phyloP scores from a whole-genome alignment of 2,113 vertebrate species.

The Isichthys henryi region DNA sequence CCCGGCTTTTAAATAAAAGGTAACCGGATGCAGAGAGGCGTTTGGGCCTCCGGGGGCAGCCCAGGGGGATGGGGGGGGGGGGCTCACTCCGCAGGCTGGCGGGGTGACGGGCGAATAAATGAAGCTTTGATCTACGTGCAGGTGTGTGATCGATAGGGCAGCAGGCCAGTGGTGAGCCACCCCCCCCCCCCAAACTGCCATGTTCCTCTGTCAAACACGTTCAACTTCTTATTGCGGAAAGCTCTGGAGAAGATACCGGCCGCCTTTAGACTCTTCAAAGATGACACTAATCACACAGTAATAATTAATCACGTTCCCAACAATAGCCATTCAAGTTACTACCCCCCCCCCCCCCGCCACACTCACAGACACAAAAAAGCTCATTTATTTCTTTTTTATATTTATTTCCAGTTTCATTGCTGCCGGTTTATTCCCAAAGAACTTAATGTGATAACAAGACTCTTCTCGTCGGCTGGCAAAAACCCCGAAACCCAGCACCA shows the following conservation, averaged over 20 bases:
- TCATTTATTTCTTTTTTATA: conserved; percentile 1
- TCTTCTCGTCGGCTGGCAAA: neutral
- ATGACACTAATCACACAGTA: conserved; percentile 72
- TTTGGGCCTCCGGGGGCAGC: neutral
- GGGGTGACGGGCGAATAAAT: conserved; percentile 16
- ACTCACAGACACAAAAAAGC: neutral
- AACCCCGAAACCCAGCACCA: neutral
- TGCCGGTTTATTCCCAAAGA: neutral
- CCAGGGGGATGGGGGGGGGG: neutral
- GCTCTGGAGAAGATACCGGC: conserved; percentile 52
- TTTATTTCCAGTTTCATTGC: neutral
- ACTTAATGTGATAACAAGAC: neutral
- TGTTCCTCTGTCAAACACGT: conserved; percentile 82
- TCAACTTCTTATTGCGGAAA: conserved; percentile 73
- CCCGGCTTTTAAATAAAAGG: neutral
- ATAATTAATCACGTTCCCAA: conserved; percentile 71
- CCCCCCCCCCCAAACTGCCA: conserved; percentile 52
- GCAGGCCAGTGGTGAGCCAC: conserved; percentile 42
- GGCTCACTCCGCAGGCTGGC: too few species aligned
- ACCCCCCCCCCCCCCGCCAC: neutral
- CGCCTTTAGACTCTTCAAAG: conserved; percentile 72
- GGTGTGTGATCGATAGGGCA: conserved; percentile 80
- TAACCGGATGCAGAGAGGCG: neutral
- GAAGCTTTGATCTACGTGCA: conserved; percentile 73
- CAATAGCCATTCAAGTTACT: neutral